Evolutionary conservation across 2,888 invertebrate species (phyloP).

Genomic region (Andrena flavipes): DNA sequence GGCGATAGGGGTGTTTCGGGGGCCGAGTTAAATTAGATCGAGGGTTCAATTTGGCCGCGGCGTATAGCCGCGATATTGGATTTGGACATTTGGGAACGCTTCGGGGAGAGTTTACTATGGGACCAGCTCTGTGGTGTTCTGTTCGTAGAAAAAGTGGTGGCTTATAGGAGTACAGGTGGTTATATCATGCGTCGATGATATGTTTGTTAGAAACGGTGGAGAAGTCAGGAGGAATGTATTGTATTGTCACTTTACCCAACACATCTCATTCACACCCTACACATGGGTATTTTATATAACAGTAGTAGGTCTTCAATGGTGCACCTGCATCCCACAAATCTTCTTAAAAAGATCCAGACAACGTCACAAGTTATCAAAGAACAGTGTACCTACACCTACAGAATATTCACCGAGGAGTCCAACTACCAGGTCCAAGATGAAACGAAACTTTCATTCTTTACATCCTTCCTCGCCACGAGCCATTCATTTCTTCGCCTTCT

Average conservation of each 20-base stretch:
- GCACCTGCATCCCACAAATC: too few relatives aligned
- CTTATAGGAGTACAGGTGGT: background rate
- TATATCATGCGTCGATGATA: background rate
- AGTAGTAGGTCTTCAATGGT: too few relatives aligned
- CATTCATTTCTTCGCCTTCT: background rate
- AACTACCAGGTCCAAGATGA: background rate
- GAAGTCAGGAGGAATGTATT: background rate
- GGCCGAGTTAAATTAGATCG: constrained; percentile 51
- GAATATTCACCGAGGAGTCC: background rate
- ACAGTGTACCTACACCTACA: background rate
- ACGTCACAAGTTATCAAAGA: too few relatives aligned
- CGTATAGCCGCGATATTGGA: constrained; percentile 38
- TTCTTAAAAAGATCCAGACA: too few relatives aligned
- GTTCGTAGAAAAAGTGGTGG: background rate
- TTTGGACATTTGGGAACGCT: constrained; percentile 38
- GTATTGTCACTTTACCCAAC: background rate
- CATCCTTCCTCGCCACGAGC: background rate
- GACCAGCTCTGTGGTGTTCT: background rate
- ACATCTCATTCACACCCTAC: too few relatives aligned
- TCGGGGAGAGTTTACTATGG: background rate
- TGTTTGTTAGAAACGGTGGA: background rate
- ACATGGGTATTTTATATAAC: too few relatives aligned
- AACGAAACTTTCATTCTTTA: background rate
- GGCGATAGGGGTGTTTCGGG: constrained; percentile 26
- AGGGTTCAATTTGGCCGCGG: constrained; percentile 41